Conservation (phyloP, 2,113 vertebrate genomes). For the Gnathonemus echidnorhynchus region DNA sequence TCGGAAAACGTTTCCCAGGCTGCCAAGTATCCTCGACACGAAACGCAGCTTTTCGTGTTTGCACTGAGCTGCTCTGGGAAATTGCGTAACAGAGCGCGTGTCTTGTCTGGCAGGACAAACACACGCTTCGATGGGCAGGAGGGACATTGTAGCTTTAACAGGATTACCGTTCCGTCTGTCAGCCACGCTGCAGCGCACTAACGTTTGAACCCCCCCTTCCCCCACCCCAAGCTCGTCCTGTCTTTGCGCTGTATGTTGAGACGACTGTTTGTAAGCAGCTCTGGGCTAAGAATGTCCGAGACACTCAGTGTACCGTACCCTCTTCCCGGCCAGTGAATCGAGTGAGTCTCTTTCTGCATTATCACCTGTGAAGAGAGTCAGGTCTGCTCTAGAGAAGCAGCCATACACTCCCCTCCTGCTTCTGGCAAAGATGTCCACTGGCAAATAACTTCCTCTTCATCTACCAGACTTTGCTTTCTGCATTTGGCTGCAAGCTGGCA, state of each 20-base stretch:
- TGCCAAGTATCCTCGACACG: constrained; percentile 12
- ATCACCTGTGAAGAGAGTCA: constrained; percentile 15
- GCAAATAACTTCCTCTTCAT: not conserved
- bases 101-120: constrained; percentile 30
- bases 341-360: constrained; percentile 9
- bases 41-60: constrained; percentile 22
- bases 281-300: constrained; percentile 21
- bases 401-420: constrained; percentile 9
- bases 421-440: constrained; percentile 14
- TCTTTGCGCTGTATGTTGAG: constrained; percentile 14
- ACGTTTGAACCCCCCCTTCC: constrained; percentile 21
- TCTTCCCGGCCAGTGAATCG: constrained; percentile 19
- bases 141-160: constrained; percentile 31
- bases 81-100: constrained; percentile 24
- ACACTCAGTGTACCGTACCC: constrained; percentile 2
- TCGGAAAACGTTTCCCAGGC: constrained; percentile 13
- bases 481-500: not conserved
- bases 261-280: constrained; percentile 12
- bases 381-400: constrained; percentile 1
- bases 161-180: constrained; percentile 36
- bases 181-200: constrained; percentile 21
- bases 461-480: not conserved
- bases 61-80: constrained; percentile 27
- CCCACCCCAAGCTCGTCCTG: constrained; percentile 15
- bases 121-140: constrained; percentile 26